Conservation (phyloP, 2,113 vertebrate species). For the Anser brachyrhynchus region DNA sequence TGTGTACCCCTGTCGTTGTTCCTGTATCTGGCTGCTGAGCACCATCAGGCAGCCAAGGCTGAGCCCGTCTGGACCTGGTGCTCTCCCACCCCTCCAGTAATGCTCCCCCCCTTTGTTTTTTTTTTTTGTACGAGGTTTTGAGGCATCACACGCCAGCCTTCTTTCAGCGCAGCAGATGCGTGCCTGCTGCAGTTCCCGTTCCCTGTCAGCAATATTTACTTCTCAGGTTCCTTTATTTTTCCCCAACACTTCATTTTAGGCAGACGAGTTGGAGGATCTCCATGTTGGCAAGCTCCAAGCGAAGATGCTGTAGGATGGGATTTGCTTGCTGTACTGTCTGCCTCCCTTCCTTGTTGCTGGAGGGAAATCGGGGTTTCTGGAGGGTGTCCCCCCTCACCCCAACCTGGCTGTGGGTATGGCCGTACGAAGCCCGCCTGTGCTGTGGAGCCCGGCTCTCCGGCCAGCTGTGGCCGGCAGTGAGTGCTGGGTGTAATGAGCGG, state of each 20-base stretch:
- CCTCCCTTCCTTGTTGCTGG: not conserved
- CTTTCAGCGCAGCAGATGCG: not conserved
- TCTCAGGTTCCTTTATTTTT: not conserved
- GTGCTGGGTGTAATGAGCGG: not conserved
- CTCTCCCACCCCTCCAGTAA: not conserved
- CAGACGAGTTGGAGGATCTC: not conserved
- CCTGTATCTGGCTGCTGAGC: not conserved
- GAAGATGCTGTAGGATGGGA: not conserved
- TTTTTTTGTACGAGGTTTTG: not conserved
- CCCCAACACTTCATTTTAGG: not conserved
- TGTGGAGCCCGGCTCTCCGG: too few relatives aligned
- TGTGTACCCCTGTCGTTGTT: not conserved
- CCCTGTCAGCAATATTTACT: not conserved
- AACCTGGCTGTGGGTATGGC: rapidly evolving
- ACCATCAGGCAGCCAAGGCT: not conserved
- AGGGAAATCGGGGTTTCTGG: not conserved
- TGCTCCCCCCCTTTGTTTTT: not conserved
- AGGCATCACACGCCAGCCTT: not conserved
- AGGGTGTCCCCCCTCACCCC: not conserved
- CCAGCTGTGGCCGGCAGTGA: not conserved
- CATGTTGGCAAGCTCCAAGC: not conserved
- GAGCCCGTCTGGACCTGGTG: not conserved
- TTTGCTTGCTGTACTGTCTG: not conserved
- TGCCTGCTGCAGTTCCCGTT: not conserved
- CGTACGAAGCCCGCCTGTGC: not conserved